A percentile compares a stretch with the other conserved stretches of the same genome.
Conservation (phyloP, 2,888 invertebrate genomes). For the Venusia cambrica region DNA sequence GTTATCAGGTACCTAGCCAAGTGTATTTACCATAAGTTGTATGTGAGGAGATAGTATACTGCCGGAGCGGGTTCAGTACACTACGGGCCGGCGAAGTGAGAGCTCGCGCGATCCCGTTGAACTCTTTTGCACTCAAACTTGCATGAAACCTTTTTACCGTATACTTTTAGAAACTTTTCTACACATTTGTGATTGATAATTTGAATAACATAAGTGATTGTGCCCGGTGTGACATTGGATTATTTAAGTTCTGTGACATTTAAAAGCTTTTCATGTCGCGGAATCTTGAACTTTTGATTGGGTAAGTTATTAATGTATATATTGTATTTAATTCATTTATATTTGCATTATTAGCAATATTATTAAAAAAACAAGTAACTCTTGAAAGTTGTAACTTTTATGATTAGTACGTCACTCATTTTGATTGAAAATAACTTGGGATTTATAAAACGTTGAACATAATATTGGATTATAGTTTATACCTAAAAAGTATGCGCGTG, state of each 20-base stretch:
- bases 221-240: constrained; percentile 24
- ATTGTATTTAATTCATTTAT: no score
- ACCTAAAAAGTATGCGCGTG: neutral
- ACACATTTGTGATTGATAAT: constrained; percentile 11
- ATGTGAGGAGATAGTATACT: constrained; percentile 61
- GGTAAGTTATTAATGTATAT: constrained; percentile 17
- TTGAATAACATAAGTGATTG: constrained; percentile 18
- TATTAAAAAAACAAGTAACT: no score
- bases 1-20: constrained; percentile 71
- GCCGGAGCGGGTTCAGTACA: constrained; percentile 52
- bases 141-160: constrained; percentile 12
- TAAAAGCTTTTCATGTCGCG: constrained; percentile 16
- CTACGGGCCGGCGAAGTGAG: constrained; percentile 47
- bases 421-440: no score
- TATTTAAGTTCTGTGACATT: constrained; percentile 24
- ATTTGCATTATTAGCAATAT: no score
- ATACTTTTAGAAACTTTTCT: constrained; percentile 9
- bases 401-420: no score
- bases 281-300: constrained; percentile 14
- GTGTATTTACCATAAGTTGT: no score
- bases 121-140: constrained; percentile 42
- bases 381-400: no score
- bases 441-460: no score
- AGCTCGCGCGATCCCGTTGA: constrained; percentile 57
- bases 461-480: constrained; percentile 7